Percentiles rank a stretch among this genome's conserved stretches.
phyloP scores from a whole-genome alignment of 2,797 vertebrate species.

The Neoniphon sammara region DNA sequence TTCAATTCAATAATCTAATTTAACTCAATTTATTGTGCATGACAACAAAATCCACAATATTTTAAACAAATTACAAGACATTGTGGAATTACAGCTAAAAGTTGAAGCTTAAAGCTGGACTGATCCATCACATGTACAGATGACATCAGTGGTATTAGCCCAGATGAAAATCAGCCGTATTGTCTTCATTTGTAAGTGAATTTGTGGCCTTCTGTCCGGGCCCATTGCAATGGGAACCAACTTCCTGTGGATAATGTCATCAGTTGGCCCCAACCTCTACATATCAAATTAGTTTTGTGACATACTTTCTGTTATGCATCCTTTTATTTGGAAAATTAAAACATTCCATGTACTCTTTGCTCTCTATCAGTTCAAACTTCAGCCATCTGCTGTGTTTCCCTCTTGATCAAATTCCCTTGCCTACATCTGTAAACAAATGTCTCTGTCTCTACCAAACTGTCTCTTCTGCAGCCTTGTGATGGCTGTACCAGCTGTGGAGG shows the following conservation, averaged over 20 bases:
- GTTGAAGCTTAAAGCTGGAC: no score
- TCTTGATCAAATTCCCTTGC: constrained; percentile 4
- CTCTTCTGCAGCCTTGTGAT: constrained; percentile 10
- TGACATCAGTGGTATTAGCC: no score
- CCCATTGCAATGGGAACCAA: constrained; percentile 7
- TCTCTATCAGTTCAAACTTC: not conserved
- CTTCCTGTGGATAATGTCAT: constrained; percentile 40
- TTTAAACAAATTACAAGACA: no score
- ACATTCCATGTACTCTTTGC: constrained; percentile 17
- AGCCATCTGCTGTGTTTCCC: not conserved
- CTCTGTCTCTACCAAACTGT: constrained; percentile 4
- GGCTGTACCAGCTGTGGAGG: constrained; percentile 19
- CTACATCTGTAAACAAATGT: not conserved
- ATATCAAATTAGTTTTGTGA: constrained; percentile 7
- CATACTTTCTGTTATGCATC: constrained; percentile 49
- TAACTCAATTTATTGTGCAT: no score
- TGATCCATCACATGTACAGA: no score
- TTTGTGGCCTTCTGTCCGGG: constrained; percentile 1
- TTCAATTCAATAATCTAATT: no score
- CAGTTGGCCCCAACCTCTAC: constrained; percentile 32
- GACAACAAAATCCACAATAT: no score
- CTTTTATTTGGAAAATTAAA: constrained; percentile 40
- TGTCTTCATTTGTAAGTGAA: no score
- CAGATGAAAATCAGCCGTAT: no score
- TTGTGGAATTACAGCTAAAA: no score